Evolutionary conservation across 1,140 invertebrate species (phyloP), one percentile per base, ranked within the genome.

Genomic region (Physella acuta): DNA sequence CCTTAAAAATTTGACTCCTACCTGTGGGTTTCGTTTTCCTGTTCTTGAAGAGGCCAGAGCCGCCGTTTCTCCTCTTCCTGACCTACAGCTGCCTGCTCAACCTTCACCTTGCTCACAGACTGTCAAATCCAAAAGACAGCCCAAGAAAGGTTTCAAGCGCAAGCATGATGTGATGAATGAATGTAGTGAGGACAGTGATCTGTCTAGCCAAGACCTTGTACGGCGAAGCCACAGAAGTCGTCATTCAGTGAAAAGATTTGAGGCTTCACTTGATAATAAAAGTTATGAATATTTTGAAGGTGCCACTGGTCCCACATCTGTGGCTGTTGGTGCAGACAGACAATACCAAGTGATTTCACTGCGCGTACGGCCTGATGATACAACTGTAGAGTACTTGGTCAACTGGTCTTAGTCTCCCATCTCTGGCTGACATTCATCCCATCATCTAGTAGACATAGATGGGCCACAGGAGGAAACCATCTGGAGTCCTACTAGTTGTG

Each of bases 11-110:
- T 33, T 68, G 36, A 60, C 55, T 0, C 66, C 66, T 3, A 68
- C 66, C 4, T 68, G 66, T 55, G 66, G 66, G 3, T 68, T 68
- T 36, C 52, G 39, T 14, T 68, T 68, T 34, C 66, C 66, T 28
- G 66, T 68, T 20, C 30, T 68, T 36, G 66, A 68, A 0, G 36
- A 59, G 11, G 31, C n/a, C 11, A 53, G 60, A 49, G 55, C 66
- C 3, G n/a, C 62, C 14, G 62, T 51, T 26, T 4, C 37, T 64
- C 33, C 16, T 24, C 2, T 64, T 17, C 49, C 31, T 34, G 51
- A 53, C 4, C 28, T 5, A 33, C 31, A 37, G 28, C 20, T n/a
- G 5, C 28, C 26, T 14, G 11, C 20, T 5, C 20, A 5, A 20
- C 16, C 16, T 24, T 11, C 34, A 3, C 52, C 51, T 2, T 5